Evolutionary conservation across 1,140 invertebrate genomes (phyloP), one percentile per base, ranked within the genome.

Genomic region (Euwallacea similis): DNA sequence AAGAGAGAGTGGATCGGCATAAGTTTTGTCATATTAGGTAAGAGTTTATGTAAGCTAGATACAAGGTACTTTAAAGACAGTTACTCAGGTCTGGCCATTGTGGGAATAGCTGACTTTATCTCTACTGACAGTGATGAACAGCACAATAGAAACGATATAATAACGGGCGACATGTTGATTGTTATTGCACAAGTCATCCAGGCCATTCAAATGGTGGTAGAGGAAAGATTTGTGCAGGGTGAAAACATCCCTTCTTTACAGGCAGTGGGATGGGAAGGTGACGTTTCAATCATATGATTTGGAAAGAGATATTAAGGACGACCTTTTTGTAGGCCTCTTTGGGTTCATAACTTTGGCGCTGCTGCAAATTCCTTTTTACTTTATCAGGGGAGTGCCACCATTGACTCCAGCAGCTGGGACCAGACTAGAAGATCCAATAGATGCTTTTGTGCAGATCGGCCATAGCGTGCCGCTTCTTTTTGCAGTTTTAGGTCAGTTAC

Each of bases 191-290:
- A 96, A 82, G 88, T 98, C 47, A 88, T 98, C 74, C 90, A 90
- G n/a, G 92, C 95, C 0, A 85, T 88, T 59, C 95, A 98, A 84
- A 97, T 98, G 91, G 94, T 98, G 0, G 89, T 94, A 60, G 96
- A 98, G 84, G 95, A 98, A 81, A 96, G 95, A 83, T 96, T 90
- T 84, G 87, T 98, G 0, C 83, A 87, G 55, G 88, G 89, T 47
- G 85, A 91, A 66, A 92, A 97, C 82, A 93, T 98, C 53, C 91
- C 93, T 1, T 87, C 87, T 0, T 72, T 88, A 70, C 92, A 89
- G 85, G 95, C 93, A 33, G 93, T 97, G 50, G 96, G 96, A 6
- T 96, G 92, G 91, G 96, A 98, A 87, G 96, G 93, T 44, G 7
- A 97, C 95, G 83, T 11, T 55, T 60, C 2, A 10, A n/a, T 15